Conservation (phyloP, 2,888 invertebrate species). For the Gasteruption jaculator region DNA sequence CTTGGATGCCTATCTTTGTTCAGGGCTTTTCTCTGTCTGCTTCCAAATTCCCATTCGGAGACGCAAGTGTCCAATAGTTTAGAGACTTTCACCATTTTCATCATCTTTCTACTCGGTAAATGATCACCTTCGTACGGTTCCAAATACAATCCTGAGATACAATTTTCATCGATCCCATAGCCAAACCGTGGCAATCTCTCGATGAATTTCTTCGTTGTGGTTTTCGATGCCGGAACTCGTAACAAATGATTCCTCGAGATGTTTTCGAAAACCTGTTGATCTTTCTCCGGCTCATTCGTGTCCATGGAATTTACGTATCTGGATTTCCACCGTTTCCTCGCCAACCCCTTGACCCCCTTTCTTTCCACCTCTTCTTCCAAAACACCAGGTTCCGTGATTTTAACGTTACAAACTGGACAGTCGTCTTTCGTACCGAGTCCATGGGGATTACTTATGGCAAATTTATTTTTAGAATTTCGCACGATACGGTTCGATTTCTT, state of each 20-base stretch:
- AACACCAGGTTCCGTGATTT: too few relatives aligned
- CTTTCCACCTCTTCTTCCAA: too few relatives aligned
- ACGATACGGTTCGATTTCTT: neutral
- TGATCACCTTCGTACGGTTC: slow-evolving; percentile 26
- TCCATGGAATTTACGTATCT: too few relatives aligned
- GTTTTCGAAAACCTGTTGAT: neutral
- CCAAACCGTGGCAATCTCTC: slow-evolving; percentile 50
- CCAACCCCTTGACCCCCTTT: too few relatives aligned
- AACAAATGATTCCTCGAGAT: too few relatives aligned
- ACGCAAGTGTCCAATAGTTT: neutral
- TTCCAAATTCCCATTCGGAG: slow-evolving; percentile 2
- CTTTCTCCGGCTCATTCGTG: too few relatives aligned
- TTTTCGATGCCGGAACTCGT: slow-evolving; percentile 9
- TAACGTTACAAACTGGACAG: too few relatives aligned
- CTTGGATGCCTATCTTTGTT: slow-evolving; percentile 47
- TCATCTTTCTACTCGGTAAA: slow-evolving; percentile 9
- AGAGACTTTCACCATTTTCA: slow-evolving; percentile 31
- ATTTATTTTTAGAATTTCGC: neutral
- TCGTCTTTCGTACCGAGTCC: too few relatives aligned
- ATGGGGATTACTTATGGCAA: too few relatives aligned
- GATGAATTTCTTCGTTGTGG: too few relatives aligned
- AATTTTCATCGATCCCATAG: slow-evolving; percentile 52
- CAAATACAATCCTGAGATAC: slow-evolving; percentile 50
- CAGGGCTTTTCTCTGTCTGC: slow-evolving; percentile 9
- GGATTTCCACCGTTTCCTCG: too few relatives aligned